phyloP scores from a whole-genome alignment of 2,888 invertebrate genomes.

The Agrotis ipsilon region DNA sequence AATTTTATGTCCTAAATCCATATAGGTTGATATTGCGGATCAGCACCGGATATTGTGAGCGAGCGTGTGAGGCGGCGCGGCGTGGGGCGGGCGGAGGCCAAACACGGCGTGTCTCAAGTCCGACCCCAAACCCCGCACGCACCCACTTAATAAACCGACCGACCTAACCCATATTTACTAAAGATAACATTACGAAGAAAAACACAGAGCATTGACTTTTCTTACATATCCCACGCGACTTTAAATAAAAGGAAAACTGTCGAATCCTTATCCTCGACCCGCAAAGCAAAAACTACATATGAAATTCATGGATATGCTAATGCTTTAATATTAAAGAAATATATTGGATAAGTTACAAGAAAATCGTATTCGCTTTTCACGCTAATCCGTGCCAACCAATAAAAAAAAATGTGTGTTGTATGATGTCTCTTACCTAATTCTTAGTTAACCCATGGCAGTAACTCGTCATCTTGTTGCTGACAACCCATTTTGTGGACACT shows the following conservation, averaged over 20 bases:
- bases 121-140: slow-evolving; percentile 72
- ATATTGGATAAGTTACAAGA: slow-evolving; percentile 39
- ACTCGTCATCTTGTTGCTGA: too few species aligned
- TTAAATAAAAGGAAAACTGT: slow-evolving; percentile 51
- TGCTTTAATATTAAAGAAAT: slow-evolving; percentile 56
- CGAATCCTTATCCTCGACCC: slow-evolving; percentile 38
- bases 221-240: slow-evolving; percentile 60
- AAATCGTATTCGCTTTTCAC: slow-evolving; percentile 4
- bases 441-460: too few species aligned
- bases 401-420: too few species aligned
- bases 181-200: slow-evolving; percentile 71
- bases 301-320: slow-evolving; percentile 66
- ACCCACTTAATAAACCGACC: slow-evolving; percentile 71
- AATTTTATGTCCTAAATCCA: slow-evolving; percentile 80
- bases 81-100: slow-evolving; percentile 18
- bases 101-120: slow-evolving; percentile 58
- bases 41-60: slow-evolving; percentile 79
- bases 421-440: too few species aligned
- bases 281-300: slow-evolving; percentile 46
- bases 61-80: slow-evolving; percentile 57
- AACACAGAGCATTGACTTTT: slow-evolving; percentile 56
- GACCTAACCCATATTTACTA: slow-evolving; percentile 71
- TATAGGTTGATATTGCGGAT: slow-evolving; percentile 77
- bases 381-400: slow-evolving; percentile 4
- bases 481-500: too few species aligned